Base-by-base conservation (phyloP, 2,888 invertebrate species). In the Tipula unca region DNA sequence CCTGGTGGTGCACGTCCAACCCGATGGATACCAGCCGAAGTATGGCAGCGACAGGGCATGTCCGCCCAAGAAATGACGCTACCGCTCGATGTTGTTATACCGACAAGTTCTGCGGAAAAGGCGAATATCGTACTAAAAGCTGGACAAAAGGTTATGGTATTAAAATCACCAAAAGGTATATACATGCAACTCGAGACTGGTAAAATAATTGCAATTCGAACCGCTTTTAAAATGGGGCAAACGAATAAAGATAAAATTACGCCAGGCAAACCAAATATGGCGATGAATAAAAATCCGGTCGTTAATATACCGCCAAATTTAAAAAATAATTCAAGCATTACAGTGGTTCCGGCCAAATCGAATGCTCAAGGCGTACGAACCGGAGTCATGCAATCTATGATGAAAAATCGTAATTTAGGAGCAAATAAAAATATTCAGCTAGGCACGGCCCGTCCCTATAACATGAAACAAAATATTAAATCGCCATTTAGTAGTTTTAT, bases 131-230 rank as follows among this genome's bases (percentile, higher is more conserved):
- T 96, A 17, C 92, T 99, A 85, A 97, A 97, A 89, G 97, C 98
- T 0, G 98, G 98, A 0, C 97, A 98, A 90, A 94, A 97, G 88
- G 98, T 99, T 0, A 95, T 98, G 93, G 97, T 99, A 3, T 92
- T 99, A 54, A 97, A 98, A 90, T 98, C 98, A 6, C 96, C 97
- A 0, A 98, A 98, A 91, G 98, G 98, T 84, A 98, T 98, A 87
- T 98, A 98, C 91, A 96, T 99, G 94, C 96, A 98, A 88, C 91
- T 98, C 83, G 97, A 97, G 89, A 97, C 97, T 88, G 98, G 98
- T 35, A 97, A 98, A 91, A 97, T 98, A 86, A 97, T 98, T 87
- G 97, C 98, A 29, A 97, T 98, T 88, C 94, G 90, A 85, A 90
- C 90, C 2, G 88, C 90, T 29, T 88, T 89, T n/a, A 90, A 90